Evolutionary conservation across 2,113 vertebrate genomes (phyloP).

Genomic region (Dicrurus megarhynchus): DNA sequence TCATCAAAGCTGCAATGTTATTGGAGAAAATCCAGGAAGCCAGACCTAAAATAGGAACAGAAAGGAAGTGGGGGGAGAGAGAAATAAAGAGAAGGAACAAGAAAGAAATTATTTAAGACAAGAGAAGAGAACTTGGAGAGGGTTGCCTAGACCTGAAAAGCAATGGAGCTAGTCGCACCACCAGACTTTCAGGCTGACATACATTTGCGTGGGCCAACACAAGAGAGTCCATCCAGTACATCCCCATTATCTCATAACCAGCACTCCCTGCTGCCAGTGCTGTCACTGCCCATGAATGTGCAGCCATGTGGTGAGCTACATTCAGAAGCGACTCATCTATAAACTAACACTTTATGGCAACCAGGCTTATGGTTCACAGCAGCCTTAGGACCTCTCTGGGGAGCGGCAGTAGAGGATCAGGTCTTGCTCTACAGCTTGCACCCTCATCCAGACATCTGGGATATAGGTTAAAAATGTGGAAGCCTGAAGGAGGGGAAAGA

Average conservation of each 20-base stretch:
- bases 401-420: not conserved
- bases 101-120: not conserved
- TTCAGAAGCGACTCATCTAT: not conserved
- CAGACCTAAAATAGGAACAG: not conserved
- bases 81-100: not conserved
- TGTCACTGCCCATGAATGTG: not conserved
- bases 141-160: not conserved
- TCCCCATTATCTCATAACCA: not conserved
- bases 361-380: not conserved
- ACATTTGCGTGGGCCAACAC: not conserved
- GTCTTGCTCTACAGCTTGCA: not conserved
- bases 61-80: not conserved
- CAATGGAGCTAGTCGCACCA: not conserved
- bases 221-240: not conserved
- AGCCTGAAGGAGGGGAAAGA: not conserved
- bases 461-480: not conserved
- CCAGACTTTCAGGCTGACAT: not conserved
- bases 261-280: not conserved
- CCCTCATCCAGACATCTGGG: not conserved
- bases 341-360: not conserved
- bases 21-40: conserved; percentile 1
- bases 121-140: not conserved
- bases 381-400: not conserved
- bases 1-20: not conserved
- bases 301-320: not conserved